Conservation (phyloP, 2,797 vertebrate genomes). For the Propithecus deckenii region DNA sequence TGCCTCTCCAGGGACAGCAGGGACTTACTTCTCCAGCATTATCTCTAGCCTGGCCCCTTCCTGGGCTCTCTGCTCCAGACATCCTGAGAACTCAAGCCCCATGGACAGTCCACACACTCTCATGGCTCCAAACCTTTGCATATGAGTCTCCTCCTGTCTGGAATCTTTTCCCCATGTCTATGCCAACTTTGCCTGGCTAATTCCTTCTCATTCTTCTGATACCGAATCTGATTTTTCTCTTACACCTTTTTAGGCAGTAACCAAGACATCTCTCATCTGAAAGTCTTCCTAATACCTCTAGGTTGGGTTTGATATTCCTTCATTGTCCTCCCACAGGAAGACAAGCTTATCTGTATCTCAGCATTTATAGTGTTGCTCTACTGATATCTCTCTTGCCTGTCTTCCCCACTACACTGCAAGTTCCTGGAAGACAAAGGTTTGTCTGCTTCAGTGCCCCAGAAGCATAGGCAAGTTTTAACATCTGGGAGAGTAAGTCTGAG, state of each 20-base stretch:
- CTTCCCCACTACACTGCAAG: background rate
- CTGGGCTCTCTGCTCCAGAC: background rate
- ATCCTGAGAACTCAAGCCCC: background rate
- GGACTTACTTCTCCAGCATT: background rate
- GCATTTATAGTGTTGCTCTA: background rate
- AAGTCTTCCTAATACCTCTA: background rate
- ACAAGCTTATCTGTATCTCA: background rate
- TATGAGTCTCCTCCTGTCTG: background rate
- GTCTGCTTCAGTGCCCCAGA: background rate
- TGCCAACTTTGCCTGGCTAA: background rate
- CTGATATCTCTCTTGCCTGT: background rate
- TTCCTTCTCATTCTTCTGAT: conserved; percentile 4
- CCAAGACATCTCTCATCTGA: background rate
- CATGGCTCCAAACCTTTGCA: background rate
- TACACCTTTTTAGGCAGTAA: background rate
- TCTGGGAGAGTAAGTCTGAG: background rate
- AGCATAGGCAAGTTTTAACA: background rate
- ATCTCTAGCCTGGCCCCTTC: background rate
- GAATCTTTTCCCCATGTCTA: background rate
- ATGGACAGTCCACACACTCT: background rate
- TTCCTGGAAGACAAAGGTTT: background rate
- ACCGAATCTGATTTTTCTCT: background rate
- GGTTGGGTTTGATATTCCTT: background rate
- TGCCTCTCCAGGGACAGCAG: background rate
- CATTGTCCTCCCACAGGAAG: background rate